Percentiles rank a stretch among this genome's conserved stretches.
Conservation (phyloP, 2,113 vertebrate species). For the Prinia subflava region DNA sequence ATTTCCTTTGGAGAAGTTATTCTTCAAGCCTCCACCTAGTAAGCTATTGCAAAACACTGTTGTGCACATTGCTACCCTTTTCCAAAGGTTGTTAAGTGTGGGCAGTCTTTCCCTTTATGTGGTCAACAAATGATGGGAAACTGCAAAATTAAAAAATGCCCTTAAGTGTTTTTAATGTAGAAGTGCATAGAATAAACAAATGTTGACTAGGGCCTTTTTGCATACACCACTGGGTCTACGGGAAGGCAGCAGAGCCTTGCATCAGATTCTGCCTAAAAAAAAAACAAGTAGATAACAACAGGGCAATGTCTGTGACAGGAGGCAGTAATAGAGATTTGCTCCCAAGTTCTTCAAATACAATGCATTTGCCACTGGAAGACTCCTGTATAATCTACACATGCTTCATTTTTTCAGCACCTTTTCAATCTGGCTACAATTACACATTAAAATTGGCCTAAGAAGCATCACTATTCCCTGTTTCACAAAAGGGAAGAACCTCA, state of each 20-base stretch:
- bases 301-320: background rate
- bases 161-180: background rate
- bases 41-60: slow-evolving; percentile 7
- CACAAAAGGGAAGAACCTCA: background rate
- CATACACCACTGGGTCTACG: background rate
- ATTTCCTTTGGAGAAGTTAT: slow-evolving; percentile 25
- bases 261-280: background rate
- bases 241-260: background rate
- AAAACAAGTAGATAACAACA: background rate
- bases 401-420: background rate
- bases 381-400: background rate
- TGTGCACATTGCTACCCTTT: background rate
- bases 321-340: background rate
- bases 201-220: background rate
- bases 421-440: background rate
- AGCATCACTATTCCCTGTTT: background rate
- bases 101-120: background rate
- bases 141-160: background rate
- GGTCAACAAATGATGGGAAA: background rate
- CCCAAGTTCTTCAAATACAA: background rate
- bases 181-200: background rate
- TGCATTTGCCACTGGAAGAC: background rate
- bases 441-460: background rate
- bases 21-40: slow-evolving; percentile 4
- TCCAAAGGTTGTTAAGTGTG: background rate